Conservation (phyloP, 2,113 vertebrate genomes). For the Phodopus roborovskii region DNA sequence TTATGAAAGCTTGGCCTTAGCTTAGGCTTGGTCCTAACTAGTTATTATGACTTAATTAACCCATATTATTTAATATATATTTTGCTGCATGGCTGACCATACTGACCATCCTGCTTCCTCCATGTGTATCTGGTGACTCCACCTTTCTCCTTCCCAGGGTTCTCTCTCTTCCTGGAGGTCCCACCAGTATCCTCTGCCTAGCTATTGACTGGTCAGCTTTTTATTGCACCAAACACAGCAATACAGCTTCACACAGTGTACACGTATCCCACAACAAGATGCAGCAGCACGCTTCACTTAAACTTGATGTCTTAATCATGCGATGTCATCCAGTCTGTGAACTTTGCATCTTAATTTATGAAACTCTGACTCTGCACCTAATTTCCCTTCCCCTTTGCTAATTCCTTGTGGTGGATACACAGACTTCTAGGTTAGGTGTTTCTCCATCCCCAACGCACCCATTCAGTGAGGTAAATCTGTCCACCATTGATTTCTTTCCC, state of each 20-base stretch:
- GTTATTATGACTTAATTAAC: neutral
- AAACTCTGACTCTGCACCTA: slow-evolving; percentile 1
- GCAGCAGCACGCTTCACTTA: neutral
- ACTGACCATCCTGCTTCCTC: neutral
- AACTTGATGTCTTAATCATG: neutral
- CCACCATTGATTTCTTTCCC: neutral
- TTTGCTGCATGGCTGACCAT: neutral
- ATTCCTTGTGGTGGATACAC: neutral
- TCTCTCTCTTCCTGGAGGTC: neutral
- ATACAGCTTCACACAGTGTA: neutral
- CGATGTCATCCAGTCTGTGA: neutral
- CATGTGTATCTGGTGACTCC: neutral
- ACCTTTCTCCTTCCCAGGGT: neutral
- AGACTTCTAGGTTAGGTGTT: neutral
- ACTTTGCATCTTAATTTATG: slow-evolving; percentile 17
- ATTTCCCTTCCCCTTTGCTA: slow-evolving; percentile 24
- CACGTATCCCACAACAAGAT: neutral
- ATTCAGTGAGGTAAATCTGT: neutral
- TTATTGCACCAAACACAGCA: neutral
- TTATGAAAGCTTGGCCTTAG: neutral
- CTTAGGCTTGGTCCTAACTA: neutral
- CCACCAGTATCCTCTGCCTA: neutral
- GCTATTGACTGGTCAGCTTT: neutral
- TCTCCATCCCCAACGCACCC: neutral
- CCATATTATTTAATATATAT: neutral